A percentile compares a stretch with the other conserved stretches of the same genome.
Conservation (phyloP, 37 sponge, comb jelly and placozoan species). For the Lycopodina hypogea region DNA sequence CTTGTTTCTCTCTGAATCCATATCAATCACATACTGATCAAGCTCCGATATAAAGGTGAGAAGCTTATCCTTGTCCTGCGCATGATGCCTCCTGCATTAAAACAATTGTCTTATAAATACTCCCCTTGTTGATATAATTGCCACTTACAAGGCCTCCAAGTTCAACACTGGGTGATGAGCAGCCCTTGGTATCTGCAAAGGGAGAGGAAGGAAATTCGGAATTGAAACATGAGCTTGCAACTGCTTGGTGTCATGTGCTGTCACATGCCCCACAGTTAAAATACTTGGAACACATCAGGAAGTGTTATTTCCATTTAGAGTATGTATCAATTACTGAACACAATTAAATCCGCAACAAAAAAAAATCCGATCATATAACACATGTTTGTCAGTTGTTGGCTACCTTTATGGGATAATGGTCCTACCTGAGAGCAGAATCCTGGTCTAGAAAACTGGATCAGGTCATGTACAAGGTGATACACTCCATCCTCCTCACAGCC, state of each 20-base stretch:
- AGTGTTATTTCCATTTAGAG: no score
- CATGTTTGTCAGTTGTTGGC: no score
- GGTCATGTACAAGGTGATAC: neutral
- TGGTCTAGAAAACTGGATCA: conserved; percentile 9
- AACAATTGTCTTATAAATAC: neutral
- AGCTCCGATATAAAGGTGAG: conserved; percentile 28
- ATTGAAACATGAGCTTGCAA: no score
- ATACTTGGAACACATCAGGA: no score
- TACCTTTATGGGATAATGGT: no score
- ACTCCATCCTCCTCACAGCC: neutral
- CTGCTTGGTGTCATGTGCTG: no score
- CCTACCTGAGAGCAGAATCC: neutral
- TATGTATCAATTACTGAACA: no score
- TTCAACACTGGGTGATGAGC: neutral
- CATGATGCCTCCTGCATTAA: neutral
- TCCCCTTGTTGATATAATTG: neutral
- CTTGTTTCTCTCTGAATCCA: conserved; percentile 9
- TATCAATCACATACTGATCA: conserved; percentile 23
- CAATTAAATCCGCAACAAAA: no score
- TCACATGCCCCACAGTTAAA: no score
- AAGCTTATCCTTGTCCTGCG: conserved; percentile 22
- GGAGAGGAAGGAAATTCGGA: no score
- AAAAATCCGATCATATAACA: no score
- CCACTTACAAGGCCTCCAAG: conserved; percentile 6
- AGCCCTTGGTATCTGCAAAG: neutral